Percentiles rank a stretch among this genome's conserved stretches.
Conservation (phyloP, 2,888 invertebrate genomes). For the Herminia tarsipennalis region DNA sequence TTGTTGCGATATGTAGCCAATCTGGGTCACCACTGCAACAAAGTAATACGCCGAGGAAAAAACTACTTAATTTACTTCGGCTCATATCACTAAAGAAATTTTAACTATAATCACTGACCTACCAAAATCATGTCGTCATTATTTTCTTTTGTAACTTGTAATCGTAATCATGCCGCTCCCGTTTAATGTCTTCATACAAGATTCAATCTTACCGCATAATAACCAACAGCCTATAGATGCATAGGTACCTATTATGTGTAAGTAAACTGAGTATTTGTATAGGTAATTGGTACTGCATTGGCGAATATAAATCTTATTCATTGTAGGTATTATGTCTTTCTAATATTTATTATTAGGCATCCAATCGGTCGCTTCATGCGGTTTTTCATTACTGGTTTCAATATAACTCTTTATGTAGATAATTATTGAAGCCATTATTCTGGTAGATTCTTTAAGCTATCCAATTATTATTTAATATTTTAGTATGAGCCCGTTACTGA, state of each 20-base stretch:
- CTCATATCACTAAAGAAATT: no score
- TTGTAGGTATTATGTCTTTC: conserved; percentile 6
- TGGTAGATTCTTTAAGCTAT: no score
- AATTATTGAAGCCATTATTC: neutral
- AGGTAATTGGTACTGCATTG: conserved; percentile 14
- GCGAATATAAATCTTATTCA: conserved; percentile 2
- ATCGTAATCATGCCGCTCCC: conserved; percentile 1
- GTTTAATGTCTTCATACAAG: conserved; percentile 10
- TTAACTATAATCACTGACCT: no score
- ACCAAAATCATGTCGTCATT: no score
- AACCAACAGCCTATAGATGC: neutral
- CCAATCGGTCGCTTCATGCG: conserved; percentile 10
- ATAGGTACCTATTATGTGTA: neutral
- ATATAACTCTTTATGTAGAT: neutral
- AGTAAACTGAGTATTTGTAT: neutral
- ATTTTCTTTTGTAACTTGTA: no score
- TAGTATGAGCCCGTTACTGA: no score
- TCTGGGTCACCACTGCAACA: no score
- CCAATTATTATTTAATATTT: no score
- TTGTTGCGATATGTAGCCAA: no score
- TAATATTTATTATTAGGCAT: conserved; percentile 12
- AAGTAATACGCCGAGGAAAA: no score
- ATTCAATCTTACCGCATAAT: neutral
- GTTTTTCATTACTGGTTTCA: no score
- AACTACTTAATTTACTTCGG: no score